phyloP scores from a whole-genome alignment of 35 echinoderm and acorn worm genomes.

The Hemicentrotus pulcherrimus region DNA sequence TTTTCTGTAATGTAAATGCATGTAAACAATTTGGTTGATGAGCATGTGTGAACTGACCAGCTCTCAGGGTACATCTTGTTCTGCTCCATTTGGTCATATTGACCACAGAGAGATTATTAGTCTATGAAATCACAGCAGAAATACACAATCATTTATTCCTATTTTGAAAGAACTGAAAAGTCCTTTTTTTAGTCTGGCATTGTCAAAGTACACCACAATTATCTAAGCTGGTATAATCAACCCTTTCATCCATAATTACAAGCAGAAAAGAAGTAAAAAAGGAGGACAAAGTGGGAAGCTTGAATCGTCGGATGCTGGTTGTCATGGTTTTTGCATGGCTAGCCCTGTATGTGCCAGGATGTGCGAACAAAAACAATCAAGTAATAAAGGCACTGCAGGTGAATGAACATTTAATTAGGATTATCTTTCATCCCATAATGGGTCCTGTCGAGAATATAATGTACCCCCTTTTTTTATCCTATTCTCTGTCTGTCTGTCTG shows the following conservation, averaged over 20 bases:
- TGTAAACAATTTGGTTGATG: background rate
- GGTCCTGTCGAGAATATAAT: background rate
- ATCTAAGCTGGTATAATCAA: constrained; percentile 18
- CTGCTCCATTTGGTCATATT: constrained; percentile 29
- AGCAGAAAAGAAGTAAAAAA: background rate
- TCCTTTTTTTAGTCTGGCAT: background rate
- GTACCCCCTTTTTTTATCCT: background rate
- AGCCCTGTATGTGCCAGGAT: background rate
- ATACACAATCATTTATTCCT: background rate
- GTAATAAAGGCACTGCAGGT: background rate
- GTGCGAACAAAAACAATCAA: background rate
- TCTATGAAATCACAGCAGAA: constrained; percentile 38
- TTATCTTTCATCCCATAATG: background rate
- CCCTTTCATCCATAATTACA: constrained; percentile 18
- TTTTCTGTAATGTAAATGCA: background rate
- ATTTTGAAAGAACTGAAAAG: background rate
- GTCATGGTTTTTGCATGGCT: background rate
- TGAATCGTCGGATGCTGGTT: constrained; percentile 1
- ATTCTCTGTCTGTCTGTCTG: background rate
- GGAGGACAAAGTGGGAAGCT: background rate
- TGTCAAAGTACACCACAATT: background rate
- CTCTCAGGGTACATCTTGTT: background rate
- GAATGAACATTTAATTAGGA: background rate
- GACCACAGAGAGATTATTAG: constrained; percentile 42
- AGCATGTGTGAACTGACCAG: background rate